These are phyloP conservation scores for Anodontia alba DNA, from an alignment of 2,888 invertebrate genomes.

Conservation along the genomic window DNA sequence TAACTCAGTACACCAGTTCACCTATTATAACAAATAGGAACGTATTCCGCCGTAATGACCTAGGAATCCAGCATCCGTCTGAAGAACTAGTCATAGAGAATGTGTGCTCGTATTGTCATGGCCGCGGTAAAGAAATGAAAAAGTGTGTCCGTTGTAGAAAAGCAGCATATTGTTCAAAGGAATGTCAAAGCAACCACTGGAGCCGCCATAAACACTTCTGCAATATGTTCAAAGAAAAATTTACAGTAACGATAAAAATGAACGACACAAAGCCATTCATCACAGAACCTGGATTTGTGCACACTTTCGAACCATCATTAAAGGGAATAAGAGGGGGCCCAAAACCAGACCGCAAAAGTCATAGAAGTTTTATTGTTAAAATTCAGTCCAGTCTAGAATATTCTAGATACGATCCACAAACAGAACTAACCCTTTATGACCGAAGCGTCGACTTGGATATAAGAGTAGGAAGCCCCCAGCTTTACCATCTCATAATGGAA, in stretches of 20 bases:
- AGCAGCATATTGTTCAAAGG: constrained; percentile 32
- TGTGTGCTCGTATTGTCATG: constrained; percentile 27
- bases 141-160: constrained; percentile 32
- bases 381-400: constrained; percentile 47
- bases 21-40: constrained; percentile 35
- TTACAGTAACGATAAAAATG: constrained; percentile 23
- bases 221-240: constrained; percentile 23
- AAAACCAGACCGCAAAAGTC: constrained; percentile 23
- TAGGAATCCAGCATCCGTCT: constrained; percentile 28
- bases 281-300: background rate
- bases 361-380: constrained; percentile 41
- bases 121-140: background rate
- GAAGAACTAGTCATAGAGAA: background rate
- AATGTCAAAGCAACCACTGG: constrained; percentile 38
- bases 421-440: constrained; percentile 33
- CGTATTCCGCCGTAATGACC: constrained; percentile 29
- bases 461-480: background rate
- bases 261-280: background rate
- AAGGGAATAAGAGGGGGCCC: constrained; percentile 35
- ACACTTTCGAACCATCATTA: background rate
- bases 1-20: constrained; percentile 20
- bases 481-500: constrained; percentile 37
- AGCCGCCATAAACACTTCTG: constrained; percentile 34
- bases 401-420: constrained; percentile 23
- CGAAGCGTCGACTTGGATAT: constrained; percentile 34